Percentiles rank a stretch among this genome's conserved stretches.
phyloP scores from a whole-genome alignment of 2,797 vertebrate genomes.

The Poeciliopsis infans region DNA sequence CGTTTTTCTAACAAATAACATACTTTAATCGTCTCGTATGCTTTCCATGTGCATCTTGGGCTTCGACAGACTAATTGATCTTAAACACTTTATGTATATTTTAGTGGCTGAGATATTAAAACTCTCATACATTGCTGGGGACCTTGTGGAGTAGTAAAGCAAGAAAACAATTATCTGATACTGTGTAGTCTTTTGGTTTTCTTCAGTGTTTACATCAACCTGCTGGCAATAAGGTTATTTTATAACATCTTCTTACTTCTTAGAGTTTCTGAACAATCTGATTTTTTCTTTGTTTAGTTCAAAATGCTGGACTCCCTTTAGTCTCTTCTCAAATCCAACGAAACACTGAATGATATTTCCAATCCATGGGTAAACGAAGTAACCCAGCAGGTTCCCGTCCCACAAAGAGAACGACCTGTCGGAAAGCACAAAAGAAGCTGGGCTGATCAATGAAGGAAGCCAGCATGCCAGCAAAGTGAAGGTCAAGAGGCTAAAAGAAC shows the following conservation, averaged over 20 bases:
- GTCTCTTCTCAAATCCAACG: neutral
- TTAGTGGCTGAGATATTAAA: neutral
- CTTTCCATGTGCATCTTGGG: neutral
- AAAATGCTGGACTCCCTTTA: neutral
- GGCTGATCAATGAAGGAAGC: neutral
- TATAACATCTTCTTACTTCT: neutral
- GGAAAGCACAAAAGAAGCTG: neutral
- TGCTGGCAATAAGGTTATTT: neutral
- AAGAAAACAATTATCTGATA: neutral
- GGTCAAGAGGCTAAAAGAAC: conserved; percentile 4
- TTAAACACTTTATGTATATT: neutral
- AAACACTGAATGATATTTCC: neutral
- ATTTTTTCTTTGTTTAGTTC: neutral
- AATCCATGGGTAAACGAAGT: neutral
- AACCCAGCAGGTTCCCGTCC: neutral
- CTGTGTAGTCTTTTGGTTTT: neutral
- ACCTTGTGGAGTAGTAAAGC: neutral
- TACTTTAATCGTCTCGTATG: neutral
- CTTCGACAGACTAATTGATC: neutral
- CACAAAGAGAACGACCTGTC: neutral
- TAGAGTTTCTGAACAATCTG: neutral
- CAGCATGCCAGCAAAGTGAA: neutral
- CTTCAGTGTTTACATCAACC: neutral
- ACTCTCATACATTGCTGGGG: neutral
- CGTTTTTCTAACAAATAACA: neutral